phyloP scores from a whole-genome alignment of 2,113 vertebrate species.

The Myiagra hebetior region DNA sequence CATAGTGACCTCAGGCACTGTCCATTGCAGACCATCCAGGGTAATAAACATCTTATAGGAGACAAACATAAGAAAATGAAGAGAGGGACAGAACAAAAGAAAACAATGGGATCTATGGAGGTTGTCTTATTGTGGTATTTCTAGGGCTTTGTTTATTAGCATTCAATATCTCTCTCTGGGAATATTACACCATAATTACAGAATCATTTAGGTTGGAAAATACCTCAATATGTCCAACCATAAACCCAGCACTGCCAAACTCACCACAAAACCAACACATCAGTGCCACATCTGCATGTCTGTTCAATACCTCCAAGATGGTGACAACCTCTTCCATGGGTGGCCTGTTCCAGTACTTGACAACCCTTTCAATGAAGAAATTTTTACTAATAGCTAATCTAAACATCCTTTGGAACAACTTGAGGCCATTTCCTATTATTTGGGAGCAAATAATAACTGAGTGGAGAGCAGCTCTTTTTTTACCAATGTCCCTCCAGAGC shows the following conservation, averaged over 20 bases:
- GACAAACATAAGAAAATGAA: background rate
- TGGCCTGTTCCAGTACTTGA: accelerated
- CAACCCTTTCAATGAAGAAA: background rate
- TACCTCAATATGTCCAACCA: background rate
- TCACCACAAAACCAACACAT: background rate
- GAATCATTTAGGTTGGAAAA: background rate
- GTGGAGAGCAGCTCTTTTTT: background rate
- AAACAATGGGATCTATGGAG: background rate
- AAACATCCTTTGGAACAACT: background rate
- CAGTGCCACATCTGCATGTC: accelerated
- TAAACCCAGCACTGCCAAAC: background rate
- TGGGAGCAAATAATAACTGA: background rate
- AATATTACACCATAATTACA: background rate
- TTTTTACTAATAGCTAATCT: background rate
- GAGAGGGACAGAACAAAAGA: background rate
- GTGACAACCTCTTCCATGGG: background rate
- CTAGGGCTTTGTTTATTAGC: background rate
- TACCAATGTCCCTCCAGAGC: background rate
- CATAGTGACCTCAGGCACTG: background rate
- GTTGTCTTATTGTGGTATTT: background rate
- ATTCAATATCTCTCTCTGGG: background rate
- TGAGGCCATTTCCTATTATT: background rate
- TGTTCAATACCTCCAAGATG: background rate
- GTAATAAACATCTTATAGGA: background rate
- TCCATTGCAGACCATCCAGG: background rate